These are phyloP conservation scores for Dermochelys coriacea DNA, from an alignment of 2,797 vertebrate species.

Conservation along the genomic window DNA sequence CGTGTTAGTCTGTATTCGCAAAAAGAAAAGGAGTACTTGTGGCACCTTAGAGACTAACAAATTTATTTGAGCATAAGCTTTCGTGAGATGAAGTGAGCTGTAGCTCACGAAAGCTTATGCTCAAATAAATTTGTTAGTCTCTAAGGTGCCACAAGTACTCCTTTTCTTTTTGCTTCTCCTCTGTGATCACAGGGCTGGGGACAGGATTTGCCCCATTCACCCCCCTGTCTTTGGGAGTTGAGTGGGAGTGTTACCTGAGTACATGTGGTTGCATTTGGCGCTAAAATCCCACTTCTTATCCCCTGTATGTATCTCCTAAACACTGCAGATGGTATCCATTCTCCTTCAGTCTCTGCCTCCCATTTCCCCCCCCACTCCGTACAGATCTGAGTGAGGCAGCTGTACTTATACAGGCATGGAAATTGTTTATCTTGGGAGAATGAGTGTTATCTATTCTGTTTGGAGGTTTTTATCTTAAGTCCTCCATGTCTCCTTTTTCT, in stretches of 20 bases:
- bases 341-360: conserved; percentile 43
- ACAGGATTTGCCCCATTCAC: not conserved
- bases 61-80: too few relatives aligned
- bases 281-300: not conserved
- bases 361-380: conserved; percentile 31
- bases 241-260: not conserved
- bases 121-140: too few relatives aligned
- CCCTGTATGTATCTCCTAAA: not conserved
- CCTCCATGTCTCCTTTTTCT: conserved; percentile 27
- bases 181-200: not conserved
- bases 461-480: conserved; percentile 40
- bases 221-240: not conserved
- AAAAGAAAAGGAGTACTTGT: too few relatives aligned
- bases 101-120: too few relatives aligned
- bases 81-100: too few relatives aligned
- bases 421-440: conserved; percentile 65
- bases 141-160: too few relatives aligned
- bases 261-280: not conserved
- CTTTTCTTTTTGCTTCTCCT: too few relatives aligned
- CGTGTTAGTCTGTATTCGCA: too few relatives aligned
- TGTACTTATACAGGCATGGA: conserved; percentile 36
- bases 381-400: conserved; percentile 49
- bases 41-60: too few relatives aligned
- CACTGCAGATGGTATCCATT: not conserved
- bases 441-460: conserved; percentile 45